phyloP scores from a whole-genome alignment of 1,140 invertebrate species.

The Listronotus oregonensis region DNA sequence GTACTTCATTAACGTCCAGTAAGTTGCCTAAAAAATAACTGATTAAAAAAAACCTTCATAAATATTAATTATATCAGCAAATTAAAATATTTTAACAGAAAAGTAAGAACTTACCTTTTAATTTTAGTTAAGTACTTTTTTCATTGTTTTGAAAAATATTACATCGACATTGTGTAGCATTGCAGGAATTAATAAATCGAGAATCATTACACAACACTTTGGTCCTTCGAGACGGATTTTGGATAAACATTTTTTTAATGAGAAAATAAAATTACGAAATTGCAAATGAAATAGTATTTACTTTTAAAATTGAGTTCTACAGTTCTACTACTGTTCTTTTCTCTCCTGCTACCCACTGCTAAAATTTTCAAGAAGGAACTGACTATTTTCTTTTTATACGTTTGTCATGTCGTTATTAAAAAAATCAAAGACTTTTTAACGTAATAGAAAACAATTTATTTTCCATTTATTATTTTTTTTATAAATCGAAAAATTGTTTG shows the following conservation, averaged over 20 bases:
- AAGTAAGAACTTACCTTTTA: constrained; percentile 31
- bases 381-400: too few species aligned
- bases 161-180: too few species aligned
- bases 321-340: too few species aligned
- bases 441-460: constrained; percentile 53
- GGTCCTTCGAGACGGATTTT: too few species aligned
- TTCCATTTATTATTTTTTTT: constrained; percentile 19
- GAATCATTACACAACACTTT: too few species aligned
- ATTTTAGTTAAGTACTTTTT: background rate
- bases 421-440: constrained; percentile 30
- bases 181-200: too few species aligned
- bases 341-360: too few species aligned
- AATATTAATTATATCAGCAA: background rate
- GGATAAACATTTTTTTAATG: too few species aligned
- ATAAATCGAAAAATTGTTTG: constrained; percentile 40
- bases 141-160: background rate
- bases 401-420: background rate
- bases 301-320: too few species aligned
- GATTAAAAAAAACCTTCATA: background rate
- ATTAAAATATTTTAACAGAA: constrained; percentile 8
- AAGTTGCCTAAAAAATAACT: constrained; percentile 76
- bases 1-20: constrained; percentile 80
- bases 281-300: too few species aligned
- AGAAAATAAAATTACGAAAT: too few species aligned
- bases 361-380: too few species aligned